phyloP scores from a whole-genome alignment of 2,797 vertebrate genomes.

The Tapirus indicus region DNA sequence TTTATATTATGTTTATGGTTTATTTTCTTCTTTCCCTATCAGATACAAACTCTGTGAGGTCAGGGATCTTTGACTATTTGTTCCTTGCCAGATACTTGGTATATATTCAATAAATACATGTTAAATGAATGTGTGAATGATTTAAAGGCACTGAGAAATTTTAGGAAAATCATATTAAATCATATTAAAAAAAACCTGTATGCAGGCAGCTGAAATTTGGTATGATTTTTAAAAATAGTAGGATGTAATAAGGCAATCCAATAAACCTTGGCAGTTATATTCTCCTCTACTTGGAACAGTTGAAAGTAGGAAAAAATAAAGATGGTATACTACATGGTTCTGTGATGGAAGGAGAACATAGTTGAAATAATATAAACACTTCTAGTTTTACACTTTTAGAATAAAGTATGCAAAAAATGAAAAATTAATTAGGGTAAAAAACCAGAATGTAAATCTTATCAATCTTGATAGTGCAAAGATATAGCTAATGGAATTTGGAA shows the following conservation, averaged over 20 bases:
- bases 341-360: neutral
- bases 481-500: neutral
- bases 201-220: neutral
- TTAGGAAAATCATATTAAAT: neutral
- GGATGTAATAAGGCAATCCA: neutral
- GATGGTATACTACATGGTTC: neutral
- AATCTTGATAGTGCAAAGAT: neutral
- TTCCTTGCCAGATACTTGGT: neutral
- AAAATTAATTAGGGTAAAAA: neutral
- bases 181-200: neutral
- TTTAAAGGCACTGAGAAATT: neutral
- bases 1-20: neutral
- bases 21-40: neutral
- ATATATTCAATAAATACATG: neutral
- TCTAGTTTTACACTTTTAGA: neutral
- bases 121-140: neutral
- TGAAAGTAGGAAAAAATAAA: neutral
- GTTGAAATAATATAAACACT: neutral
- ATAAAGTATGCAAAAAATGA: neutral
- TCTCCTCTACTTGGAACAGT: neutral
- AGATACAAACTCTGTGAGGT: neutral
- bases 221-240: neutral
- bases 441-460: neutral
- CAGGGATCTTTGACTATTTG: neutral
- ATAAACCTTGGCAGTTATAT: neutral